Conservation (phyloP, 2,797 vertebrate species). For the Tauraco hartlaubi region DNA sequence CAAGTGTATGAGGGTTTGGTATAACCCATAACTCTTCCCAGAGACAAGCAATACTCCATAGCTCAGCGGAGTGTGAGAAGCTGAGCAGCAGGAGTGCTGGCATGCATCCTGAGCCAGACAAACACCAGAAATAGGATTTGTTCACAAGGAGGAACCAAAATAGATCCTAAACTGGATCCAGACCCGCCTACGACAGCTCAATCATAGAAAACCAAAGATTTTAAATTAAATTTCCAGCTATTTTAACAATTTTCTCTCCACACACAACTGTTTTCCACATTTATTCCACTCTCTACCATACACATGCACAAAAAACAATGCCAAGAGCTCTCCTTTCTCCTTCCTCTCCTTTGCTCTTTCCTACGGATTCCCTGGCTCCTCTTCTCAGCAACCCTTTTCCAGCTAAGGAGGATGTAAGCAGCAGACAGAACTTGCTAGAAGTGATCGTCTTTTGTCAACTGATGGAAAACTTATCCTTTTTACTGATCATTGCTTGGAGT, state of each 20-base stretch:
- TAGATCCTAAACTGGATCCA: not conserved
- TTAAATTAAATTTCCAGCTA: not conserved
- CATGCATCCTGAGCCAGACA: not conserved
- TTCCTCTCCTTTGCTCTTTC: not conserved
- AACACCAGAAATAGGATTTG: not conserved
- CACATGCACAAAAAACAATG: accelerated
- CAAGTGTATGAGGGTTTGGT: not conserved
- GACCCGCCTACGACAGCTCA: not conserved
- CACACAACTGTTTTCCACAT: not conserved
- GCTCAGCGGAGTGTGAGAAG: not conserved
- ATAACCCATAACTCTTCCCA: not conserved
- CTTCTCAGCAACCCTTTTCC: not conserved
- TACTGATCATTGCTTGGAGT: not conserved
- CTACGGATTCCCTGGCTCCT: not conserved
- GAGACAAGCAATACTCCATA: not conserved
- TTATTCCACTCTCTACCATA: not conserved
- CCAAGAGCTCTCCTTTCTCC: not conserved
- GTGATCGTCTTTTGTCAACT: not conserved
- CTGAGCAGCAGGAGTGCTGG: not conserved
- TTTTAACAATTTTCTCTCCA: not conserved
- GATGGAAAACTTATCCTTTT: not conserved
- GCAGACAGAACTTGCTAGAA: not conserved
- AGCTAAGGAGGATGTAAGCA: not conserved
- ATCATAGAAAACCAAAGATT: not conserved
- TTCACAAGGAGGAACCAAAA: not conserved